These are phyloP conservation scores for Lamprotornis superbus DNA, from an alignment of 2,113 vertebrate species.

Conservation along the genomic window DNA sequence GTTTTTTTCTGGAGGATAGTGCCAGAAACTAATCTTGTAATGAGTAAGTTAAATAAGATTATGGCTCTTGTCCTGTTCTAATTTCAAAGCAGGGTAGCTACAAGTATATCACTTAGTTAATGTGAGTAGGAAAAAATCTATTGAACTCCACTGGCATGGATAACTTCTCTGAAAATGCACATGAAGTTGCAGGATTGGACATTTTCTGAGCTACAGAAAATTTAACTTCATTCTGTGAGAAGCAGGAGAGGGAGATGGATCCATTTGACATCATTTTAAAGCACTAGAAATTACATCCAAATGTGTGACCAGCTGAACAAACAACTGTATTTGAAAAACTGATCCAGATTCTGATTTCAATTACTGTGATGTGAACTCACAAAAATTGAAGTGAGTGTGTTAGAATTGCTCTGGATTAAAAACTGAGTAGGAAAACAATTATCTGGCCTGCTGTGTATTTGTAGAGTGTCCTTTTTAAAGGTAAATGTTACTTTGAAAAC, in stretches of 20 bases:
- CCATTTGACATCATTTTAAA: background rate
- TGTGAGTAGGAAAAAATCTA: background rate
- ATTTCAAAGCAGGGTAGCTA: background rate
- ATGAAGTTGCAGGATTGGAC: background rate
- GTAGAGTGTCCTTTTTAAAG: background rate
- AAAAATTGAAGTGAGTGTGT: background rate
- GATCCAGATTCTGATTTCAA: background rate
- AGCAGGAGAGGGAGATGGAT: background rate
- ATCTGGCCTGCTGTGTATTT: background rate
- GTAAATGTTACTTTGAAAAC: background rate
- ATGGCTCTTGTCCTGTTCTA: background rate
- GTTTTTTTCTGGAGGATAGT: background rate
- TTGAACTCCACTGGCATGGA: background rate
- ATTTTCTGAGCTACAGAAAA: background rate
- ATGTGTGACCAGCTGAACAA: conserved; percentile 12
- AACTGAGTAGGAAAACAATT: background rate
- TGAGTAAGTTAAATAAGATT: background rate
- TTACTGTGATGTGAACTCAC: background rate
- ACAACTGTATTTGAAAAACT: background rate
- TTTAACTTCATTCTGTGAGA: background rate
- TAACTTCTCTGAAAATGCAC: background rate
- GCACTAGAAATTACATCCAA: background rate
- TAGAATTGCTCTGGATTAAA: background rate
- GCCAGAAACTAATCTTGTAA: background rate
- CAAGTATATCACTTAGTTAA: background rate